Evolutionary conservation across 2,113 vertebrate species (phyloP), one percentile per base, ranked within the genome.

Genomic region (Corvus hawaiiensis): DNA sequence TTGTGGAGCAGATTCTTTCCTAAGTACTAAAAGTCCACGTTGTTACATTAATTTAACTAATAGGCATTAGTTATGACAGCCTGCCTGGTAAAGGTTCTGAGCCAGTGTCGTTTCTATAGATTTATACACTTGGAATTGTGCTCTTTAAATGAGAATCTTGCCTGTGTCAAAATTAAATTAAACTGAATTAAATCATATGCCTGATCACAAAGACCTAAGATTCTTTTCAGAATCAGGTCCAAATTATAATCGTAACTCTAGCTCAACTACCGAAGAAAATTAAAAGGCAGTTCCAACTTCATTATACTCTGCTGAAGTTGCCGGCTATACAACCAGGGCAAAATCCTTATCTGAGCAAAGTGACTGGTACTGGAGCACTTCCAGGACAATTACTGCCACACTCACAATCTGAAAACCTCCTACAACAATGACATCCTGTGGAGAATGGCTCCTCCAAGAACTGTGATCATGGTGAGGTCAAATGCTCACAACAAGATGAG

Each of bases 1-100:
- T 96, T 94, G 90, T 97, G 94, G 88, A 96, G 71, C 44, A 82
- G 90, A 94, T 96, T 97, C 89, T 90, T 96, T 97, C 58, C 59
- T 92, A 87, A 96, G 87, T 77, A 80, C 52, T 97, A 93, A 82
- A 96, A 96, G 62, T 85, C 78, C 81, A 56, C 14, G 0, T 84
- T 95, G 88, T 92, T 97, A 90, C 93, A 97, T 89, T 91, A 97
- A 97, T 95, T 96, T 89, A 95, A 89, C 64, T 56, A 98, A 97
- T 84, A 96, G 69, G 93, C 58, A 78, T 97, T 97, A 94, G 96
- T 97, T 94, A 94, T 97, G 96, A 93, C 95, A 96, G 92, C n/a
- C 72, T 55, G 23, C 73, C 76, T 95, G 87, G 76, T 95, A 91
- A 97, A 96, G 89, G 58, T 94, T 95, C 93, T 74, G 63, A 96